These are phyloP conservation scores for Platysteira castanea DNA, from an alignment of 2,113 vertebrate species.

Conservation along the genomic window DNA sequence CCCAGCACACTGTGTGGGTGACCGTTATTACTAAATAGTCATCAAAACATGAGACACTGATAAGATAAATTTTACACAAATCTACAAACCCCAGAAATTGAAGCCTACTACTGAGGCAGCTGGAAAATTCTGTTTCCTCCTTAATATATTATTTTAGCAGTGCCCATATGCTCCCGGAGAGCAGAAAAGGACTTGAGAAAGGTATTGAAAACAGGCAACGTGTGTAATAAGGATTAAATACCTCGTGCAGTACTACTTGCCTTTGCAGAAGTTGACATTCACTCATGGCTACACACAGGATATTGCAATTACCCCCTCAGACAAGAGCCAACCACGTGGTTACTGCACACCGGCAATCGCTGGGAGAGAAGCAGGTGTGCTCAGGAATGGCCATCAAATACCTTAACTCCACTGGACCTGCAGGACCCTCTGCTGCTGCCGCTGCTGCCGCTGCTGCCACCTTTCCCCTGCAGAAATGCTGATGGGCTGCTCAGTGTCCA, in stretches of 20 bases:
- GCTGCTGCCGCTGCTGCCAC: no score
- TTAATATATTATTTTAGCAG: background rate
- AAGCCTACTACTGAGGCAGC: background rate
- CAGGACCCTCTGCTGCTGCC: no score
- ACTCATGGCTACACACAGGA: background rate
- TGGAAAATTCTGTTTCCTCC: background rate
- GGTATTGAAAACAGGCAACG: background rate
- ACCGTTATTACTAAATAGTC: slow-evolving; percentile 30
- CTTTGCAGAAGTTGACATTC: background rate
- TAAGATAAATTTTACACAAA: slow-evolving; percentile 38
- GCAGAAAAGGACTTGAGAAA: background rate
- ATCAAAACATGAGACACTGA: slow-evolving; percentile 2
- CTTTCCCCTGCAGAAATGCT: fast-evolving
- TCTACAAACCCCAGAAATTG: background rate
- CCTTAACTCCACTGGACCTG: background rate
- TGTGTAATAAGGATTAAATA: background rate
- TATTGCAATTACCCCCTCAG: background rate
- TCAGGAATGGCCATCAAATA: background rate
- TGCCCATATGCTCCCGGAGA: background rate
- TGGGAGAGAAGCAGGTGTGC: background rate
- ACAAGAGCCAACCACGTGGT: background rate
- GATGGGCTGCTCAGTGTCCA: background rate
- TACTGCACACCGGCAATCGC: no score
- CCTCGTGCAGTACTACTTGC: background rate
- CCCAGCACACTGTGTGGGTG: slow-evolving; percentile 35